Base-by-base conservation (phyloP, 2,797 vertebrate species). In the Acanthurus tractus region DNA sequence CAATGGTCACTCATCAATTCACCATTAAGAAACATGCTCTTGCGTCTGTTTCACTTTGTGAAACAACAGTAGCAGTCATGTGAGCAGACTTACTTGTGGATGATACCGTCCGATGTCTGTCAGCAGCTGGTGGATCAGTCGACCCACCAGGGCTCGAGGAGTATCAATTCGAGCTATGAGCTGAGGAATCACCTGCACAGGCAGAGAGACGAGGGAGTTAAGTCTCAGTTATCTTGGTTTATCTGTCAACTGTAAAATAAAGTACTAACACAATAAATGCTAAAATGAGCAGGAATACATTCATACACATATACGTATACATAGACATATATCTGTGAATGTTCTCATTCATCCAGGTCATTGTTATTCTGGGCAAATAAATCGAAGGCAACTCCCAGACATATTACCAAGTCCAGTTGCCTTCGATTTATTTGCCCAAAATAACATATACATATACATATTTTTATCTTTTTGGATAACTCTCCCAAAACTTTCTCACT, bases 131-230 rank as follows among this genome's bases (percentile, higher is more conserved):
- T 99, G 98, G 71, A 99, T 99, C 63, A 99, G 97, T 2, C 98
- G 98, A 1, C 98, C 98, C 48, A 99, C 98, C 74, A 99, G 89
- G 0, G 97, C 96, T 1, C 98, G 96, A 29, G 98, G 98, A 0
- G 98, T 99, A 87, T 99, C 98, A 0, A 99, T 99, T 29, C 98
- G 96, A 74, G 98, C 98, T 23, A 99, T 99, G 77, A 99, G 96
- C 86, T 99, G 98, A 74, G 98, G 98, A 82, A 99, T 99, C 12
- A 99, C 98, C 98, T 99, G 85, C 42, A 52, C 61, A 82, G 46
- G 59, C 2, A 62, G 15, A 70, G 9, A n/a, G 25, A 58, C 42
- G 22, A 42, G 1, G 14, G 12, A 68, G 66, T 15, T 25, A 40
- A 74, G 55, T 36, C 3, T 11, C 6, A 36, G 1, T 14, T 8